Conservation (phyloP, 1,140 invertebrate genomes). For the Drosophila pseudoananassae region DNA sequence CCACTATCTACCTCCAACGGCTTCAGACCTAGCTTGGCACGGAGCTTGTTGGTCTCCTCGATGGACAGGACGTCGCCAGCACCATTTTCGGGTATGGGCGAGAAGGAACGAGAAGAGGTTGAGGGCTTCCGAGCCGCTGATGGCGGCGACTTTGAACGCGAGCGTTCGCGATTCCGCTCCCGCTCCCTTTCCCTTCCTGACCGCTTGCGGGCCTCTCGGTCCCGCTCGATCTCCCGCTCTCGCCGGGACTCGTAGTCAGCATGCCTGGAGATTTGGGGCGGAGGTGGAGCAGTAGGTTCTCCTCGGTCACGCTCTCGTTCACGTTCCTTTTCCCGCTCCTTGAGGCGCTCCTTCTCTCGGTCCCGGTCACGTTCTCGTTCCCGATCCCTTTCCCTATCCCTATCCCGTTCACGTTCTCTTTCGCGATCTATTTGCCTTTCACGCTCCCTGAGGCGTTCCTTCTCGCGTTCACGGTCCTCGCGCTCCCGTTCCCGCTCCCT, state of each 20-base stretch:
- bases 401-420: conserved; percentile 35
- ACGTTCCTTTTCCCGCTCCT: conserved; percentile 52
- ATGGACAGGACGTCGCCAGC: conserved; percentile 90
- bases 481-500: background rate
- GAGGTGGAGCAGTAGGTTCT: conserved; percentile 66
- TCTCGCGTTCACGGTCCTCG: conserved; percentile 6
- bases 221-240: conserved; percentile 65
- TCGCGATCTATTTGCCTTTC: conserved; percentile 47
- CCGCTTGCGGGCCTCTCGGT: conserved; percentile 62
- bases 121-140: conserved; percentile 17
- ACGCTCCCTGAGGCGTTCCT: conserved; percentile 27
- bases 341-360: conserved; percentile 22
- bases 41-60: conserved; percentile 95
- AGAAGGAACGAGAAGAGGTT: conserved; percentile 39
- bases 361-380: conserved; percentile 13
- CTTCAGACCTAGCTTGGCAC: conserved; percentile 96
- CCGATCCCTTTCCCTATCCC: conserved; percentile 26
- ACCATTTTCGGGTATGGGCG: conserved; percentile 81
- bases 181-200: conserved; percentile 51
- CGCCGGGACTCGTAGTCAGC: conserved; percentile 65
- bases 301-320: conserved; percentile 46
- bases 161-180: conserved; percentile 56
- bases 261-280: conserved; percentile 74
- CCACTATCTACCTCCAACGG: conserved; percentile 90
- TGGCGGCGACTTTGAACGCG: conserved; percentile 45